These are phyloP conservation scores for Sebastes schlegelii DNA, from an alignment of 2,113 vertebrate species.

Conservation along the genomic window DNA sequence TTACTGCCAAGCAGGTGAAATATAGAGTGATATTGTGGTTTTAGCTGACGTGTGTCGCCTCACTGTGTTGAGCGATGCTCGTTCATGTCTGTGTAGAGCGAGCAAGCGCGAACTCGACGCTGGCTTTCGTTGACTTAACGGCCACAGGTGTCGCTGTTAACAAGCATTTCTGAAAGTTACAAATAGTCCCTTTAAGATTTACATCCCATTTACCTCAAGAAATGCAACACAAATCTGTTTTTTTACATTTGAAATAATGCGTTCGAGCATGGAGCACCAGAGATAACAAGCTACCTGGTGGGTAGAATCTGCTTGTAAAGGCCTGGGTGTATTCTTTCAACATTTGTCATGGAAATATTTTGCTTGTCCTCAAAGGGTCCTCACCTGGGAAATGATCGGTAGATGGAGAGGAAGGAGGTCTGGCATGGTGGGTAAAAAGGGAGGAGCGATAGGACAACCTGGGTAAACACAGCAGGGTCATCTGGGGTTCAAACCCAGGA, in stretches of 20 bases:
- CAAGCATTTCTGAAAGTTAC: too few relatives aligned
- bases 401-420: slow-evolving; percentile 83
- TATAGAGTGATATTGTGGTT: too few relatives aligned
- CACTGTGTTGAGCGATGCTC: too few relatives aligned
- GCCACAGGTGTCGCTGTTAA: too few relatives aligned
- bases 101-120: too few relatives aligned
- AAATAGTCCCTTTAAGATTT: background rate
- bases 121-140: too few relatives aligned
- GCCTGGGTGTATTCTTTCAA: background rate
- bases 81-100: too few relatives aligned
- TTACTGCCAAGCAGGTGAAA: too few relatives aligned
- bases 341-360: slow-evolving; percentile 36
- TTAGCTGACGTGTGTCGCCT: too few relatives aligned
- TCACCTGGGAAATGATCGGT: slow-evolving; percentile 36
- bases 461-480: slow-evolving; percentile 93
- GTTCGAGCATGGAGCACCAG: background rate
- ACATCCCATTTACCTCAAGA: background rate
- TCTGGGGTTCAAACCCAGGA: slow-evolving; percentile 85
- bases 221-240: background rate
- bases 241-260: background rate
- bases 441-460: slow-evolving; percentile 85
- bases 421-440: slow-evolving; percentile 87
- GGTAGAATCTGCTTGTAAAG: background rate
- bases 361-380: slow-evolving; percentile 42
- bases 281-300: slow-evolving; percentile 3